These are phyloP conservation scores for Watsonalla cultraria DNA, from an alignment of 2,888 invertebrate species.

Conservation along the genomic window DNA sequence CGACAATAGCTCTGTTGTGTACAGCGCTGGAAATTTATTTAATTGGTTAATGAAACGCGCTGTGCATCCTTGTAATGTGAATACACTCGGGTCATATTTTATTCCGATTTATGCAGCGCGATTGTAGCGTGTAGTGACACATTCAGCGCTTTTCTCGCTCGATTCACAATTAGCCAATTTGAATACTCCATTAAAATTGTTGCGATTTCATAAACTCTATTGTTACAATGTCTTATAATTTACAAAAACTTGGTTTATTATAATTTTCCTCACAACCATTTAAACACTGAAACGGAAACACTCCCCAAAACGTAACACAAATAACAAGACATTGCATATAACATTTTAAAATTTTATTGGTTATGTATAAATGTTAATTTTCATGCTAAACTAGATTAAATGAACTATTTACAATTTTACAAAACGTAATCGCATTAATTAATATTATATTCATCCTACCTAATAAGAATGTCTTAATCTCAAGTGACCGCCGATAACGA, in stretches of 20 bases:
- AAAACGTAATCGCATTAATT: conserved; percentile 26
- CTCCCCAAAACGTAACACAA: background rate
- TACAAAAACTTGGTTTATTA: conserved; percentile 20
- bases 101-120: too few relatives aligned
- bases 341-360: conserved; percentile 23
- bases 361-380: conserved; percentile 32
- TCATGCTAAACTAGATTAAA: conserved; percentile 27
- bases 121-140: too few relatives aligned
- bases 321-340: conserved; percentile 11
- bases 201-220: background rate
- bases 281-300: conserved; percentile 14
- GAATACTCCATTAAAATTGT: background rate
- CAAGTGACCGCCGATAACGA: background rate
- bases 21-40: too few relatives aligned
- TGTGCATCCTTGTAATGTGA: too few relatives aligned
- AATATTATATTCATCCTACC: conserved; percentile 23
- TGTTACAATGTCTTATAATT: background rate
- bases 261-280: conserved; percentile 28
- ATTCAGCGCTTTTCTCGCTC: too few relatives aligned
- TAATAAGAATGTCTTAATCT: conserved; percentile 23
- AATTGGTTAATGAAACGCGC: too few relatives aligned
- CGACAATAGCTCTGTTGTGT: too few relatives aligned
- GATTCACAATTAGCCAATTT: background rate
- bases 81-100: too few relatives aligned
- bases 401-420: conserved; percentile 38